phyloP scores from a whole-genome alignment of 2,888 invertebrate species.

The Hemistola chrysoprasaria region DNA sequence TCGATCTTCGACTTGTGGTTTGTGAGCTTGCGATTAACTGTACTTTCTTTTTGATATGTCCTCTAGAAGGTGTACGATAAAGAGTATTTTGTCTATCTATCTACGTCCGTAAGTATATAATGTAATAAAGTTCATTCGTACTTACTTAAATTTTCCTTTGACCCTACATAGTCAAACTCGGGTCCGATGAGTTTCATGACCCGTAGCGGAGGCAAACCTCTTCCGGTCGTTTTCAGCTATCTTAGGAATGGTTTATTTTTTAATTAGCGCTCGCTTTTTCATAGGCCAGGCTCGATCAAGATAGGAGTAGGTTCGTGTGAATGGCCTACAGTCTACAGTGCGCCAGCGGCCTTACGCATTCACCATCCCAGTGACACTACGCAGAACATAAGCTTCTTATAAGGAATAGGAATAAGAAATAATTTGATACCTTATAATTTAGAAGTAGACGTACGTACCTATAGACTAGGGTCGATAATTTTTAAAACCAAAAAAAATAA shows the following conservation, averaged over 20 bases:
- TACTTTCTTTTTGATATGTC: too few species aligned
- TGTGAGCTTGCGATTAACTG: too few species aligned
- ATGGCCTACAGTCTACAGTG: constrained; percentile 66
- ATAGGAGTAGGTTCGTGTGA: constrained; percentile 74
- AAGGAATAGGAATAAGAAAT: too few species aligned
- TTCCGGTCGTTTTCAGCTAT: constrained; percentile 63
- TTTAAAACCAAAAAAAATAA: too few species aligned
- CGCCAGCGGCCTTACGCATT: constrained; percentile 74
- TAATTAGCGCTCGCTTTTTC: constrained; percentile 78
- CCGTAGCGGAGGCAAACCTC: constrained; percentile 50
- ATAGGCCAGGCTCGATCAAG: constrained; percentile 77
- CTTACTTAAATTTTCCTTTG: background rate
- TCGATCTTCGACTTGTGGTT: too few species aligned
- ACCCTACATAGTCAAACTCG: constrained; percentile 12
- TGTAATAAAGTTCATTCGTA: too few species aligned
- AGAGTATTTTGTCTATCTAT: too few species aligned
- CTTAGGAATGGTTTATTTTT: constrained; percentile 75
- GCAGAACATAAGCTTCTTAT: constrained; percentile 7
- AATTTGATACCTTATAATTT: too few species aligned
- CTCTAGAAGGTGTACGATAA: too few species aligned
- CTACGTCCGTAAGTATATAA: too few species aligned
- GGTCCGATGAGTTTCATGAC: constrained; percentile 6
- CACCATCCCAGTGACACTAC: background rate
- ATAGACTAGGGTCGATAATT: too few species aligned
- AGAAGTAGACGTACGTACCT: too few species aligned